These are phyloP conservation scores for Diaphora mendica DNA, from an alignment of 2,888 invertebrate genomes.

Conservation along the genomic window DNA sequence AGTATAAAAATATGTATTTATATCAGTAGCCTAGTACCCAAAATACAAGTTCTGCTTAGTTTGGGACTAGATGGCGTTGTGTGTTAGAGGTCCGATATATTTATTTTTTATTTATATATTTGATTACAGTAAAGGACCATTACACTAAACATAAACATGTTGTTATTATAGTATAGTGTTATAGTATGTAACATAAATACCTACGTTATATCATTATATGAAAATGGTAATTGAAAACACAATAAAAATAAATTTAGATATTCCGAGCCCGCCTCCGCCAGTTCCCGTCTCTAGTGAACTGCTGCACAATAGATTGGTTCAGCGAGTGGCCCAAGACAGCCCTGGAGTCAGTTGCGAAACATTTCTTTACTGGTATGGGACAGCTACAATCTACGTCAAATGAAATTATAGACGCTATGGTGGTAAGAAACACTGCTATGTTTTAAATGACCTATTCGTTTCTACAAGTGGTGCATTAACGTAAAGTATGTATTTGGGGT, in stretches of 20 bases:
- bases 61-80: too few relatives aligned
- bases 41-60: too few relatives aligned
- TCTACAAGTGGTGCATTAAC: neutral
- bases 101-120: conserved; percentile 33
- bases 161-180: too few relatives aligned
- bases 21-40: too few relatives aligned
- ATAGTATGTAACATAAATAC: too few relatives aligned
- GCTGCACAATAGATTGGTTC: conserved; percentile 98
- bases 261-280: conserved; percentile 93
- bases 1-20: too few relatives aligned
- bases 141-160: too few relatives aligned
- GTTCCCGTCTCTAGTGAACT: conserved; percentile 96
- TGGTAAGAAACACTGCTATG: conserved; percentile 77
- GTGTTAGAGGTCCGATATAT: too few relatives aligned
- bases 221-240: neutral
- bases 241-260: conserved; percentile 55
- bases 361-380: conserved; percentile 89
- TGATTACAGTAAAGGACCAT: neutral
- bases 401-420: conserved; percentile 88
- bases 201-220: too few relatives aligned
- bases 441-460: neutral
- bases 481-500: neutral
- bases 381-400: conserved; percentile 88
- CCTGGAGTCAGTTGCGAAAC: conserved; percentile 92
- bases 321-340: conserved; percentile 95